Evolutionary conservation across 2,113 vertebrate species (phyloP).

Genomic region (Plectropomus leopardus): DNA sequence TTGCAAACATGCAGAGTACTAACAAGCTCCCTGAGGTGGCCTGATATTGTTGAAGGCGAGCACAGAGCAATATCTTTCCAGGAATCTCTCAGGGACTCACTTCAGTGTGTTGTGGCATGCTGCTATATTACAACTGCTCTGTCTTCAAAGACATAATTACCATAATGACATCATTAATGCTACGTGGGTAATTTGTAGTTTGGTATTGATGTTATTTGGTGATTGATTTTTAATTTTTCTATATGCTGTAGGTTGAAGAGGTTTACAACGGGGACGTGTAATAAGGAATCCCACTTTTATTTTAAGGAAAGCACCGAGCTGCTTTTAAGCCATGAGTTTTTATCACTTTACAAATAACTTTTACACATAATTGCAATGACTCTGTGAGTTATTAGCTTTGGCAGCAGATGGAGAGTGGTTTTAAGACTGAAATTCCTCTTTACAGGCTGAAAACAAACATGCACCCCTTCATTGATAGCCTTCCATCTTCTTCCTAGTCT

Average conservation of each 20-base stretch:
- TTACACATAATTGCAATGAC: constrained; percentile 28
- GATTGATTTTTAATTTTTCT: constrained; percentile 60
- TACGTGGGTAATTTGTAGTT: constrained; percentile 44
- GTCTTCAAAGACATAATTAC: constrained; percentile 64
- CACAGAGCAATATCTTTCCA: constrained; percentile 75
- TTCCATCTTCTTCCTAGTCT: constrained; percentile 35
- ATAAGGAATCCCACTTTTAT: constrained; percentile 29
- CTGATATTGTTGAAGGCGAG: constrained; percentile 66
- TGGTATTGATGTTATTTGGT: constrained; percentile 34
- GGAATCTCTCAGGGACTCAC: constrained; percentile 68
- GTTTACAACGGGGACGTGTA: constrained; percentile 6
- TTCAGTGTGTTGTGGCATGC: constrained; percentile 43
- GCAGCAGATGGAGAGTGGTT: constrained; percentile 12
- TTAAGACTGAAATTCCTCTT: constrained; percentile 17
- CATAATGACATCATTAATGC: constrained; percentile 42
- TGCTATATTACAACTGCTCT: constrained; percentile 41
- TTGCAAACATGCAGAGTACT: constrained; percentile 71
- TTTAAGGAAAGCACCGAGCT: neutral
- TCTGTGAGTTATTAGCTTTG: constrained; percentile 27
- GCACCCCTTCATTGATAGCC: constrained; percentile 23
- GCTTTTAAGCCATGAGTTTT: constrained; percentile 22
- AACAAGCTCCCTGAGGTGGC: constrained; percentile 80
- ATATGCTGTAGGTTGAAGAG: neutral
- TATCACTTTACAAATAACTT: constrained; percentile 12
- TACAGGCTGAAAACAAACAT: constrained; percentile 27